A percentile compares a stretch with the other conserved stretches of the same genome.
phyloP scores from a whole-genome alignment of 2,797 vertebrate species.

The Hozukius guyotensis region DNA sequence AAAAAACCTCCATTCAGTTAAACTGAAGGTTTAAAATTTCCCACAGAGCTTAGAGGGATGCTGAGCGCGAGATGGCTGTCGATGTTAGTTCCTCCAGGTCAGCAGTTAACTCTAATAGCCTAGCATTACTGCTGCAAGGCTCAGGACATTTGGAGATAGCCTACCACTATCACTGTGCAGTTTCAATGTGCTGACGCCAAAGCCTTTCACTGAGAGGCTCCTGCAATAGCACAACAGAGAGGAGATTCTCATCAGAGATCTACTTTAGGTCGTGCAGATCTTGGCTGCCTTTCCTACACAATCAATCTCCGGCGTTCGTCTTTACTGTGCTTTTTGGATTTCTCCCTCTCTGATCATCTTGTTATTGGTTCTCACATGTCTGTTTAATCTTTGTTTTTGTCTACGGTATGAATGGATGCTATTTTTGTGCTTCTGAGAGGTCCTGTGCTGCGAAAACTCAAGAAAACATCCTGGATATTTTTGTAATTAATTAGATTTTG shows the following conservation, averaged over 20 bases:
- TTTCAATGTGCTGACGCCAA: constrained; percentile 42
- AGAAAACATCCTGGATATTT: constrained; percentile 5
- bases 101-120: constrained; percentile 59
- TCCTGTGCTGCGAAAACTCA: constrained; percentile 1
- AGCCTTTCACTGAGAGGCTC: constrained; percentile 23
- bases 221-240: constrained; percentile 37
- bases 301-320: constrained; percentile 33
- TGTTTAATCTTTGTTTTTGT: not conserved
- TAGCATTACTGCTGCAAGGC: constrained; percentile 35
- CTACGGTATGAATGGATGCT: not conserved
- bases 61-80: constrained; percentile 27
- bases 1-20: not conserved
- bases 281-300: constrained; percentile 26
- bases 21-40: constrained; percentile 7
- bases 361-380: constrained; percentile 23
- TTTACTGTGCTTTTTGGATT: constrained; percentile 8
- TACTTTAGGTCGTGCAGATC: constrained; percentile 24
- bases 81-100: constrained; percentile 53
- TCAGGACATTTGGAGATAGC: constrained; percentile 40
- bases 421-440: not conserved
- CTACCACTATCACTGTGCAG: not conserved
- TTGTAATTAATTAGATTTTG: constrained; percentile 14
- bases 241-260: constrained; percentile 49
- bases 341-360: constrained; percentile 13
- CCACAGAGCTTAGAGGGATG: constrained; percentile 9